Evolutionary conservation across 1,140 invertebrate genomes (phyloP).

Genomic region (Danaus plexippus): DNA sequence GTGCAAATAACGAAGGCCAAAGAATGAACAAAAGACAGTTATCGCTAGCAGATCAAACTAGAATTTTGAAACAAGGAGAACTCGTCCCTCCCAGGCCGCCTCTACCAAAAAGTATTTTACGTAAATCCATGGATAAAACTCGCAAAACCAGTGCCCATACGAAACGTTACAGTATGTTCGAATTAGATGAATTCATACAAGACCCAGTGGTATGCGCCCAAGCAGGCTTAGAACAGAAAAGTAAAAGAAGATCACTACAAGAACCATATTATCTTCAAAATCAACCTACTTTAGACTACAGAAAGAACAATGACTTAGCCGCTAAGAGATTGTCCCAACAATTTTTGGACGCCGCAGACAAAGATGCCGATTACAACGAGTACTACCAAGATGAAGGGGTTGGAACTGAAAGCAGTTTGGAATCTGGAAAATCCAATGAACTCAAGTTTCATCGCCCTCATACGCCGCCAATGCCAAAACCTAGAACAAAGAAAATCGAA

Average conservation of each 20-base stretch:
- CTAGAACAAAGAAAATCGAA: constrained; percentile 60
- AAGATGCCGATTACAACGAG: constrained; percentile 69
- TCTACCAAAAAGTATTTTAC: constrained; percentile 79
- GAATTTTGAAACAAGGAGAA: constrained; percentile 66
- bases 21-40: constrained; percentile 75
- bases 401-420: constrained; percentile 69
- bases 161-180: constrained; percentile 87
- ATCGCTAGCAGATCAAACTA: constrained; percentile 74
- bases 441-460: constrained; percentile 67
- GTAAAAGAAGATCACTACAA: constrained; percentile 79
- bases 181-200: constrained; percentile 75
- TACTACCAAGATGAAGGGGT: constrained; percentile 69
- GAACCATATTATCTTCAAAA: constrained; percentile 80
- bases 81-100: constrained; percentile 78
- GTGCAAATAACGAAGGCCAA: constrained; percentile 61
- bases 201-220: constrained; percentile 65
- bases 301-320: constrained; percentile 76
- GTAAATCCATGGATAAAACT: constrained; percentile 74
- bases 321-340: constrained; percentile 70
- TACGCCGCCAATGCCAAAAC: constrained; percentile 67
- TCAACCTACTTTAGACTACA: constrained; percentile 69
- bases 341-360: constrained; percentile 66
- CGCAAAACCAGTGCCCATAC: constrained; percentile 71
- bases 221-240: constrained; percentile 69
- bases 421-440: constrained; percentile 71